Evolutionary conservation across 1,140 invertebrate species (phyloP), one percentile per base, ranked within the genome.

Genomic region (Pseudachorutes palmiensis): DNA sequence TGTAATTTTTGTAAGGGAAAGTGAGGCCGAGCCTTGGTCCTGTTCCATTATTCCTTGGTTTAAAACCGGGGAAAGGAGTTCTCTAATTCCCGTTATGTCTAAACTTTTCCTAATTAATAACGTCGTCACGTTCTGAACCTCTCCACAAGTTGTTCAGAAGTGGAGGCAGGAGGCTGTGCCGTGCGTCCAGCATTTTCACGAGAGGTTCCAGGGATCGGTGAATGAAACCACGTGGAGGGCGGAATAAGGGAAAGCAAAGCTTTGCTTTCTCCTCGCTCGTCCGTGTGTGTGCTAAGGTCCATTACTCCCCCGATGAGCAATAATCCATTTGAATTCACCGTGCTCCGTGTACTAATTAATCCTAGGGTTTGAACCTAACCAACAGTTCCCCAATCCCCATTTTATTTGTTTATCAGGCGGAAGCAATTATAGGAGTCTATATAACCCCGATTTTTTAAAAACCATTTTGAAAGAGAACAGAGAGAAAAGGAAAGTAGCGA

Each of bases 71-170:
- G 24, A 55, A 24, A 26, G 51, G 12, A 55, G 24, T 55, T 14
- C 24, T 55, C 51, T 55, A 55, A 55, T 55, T 14, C 51, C 51
- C 51, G 9, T 55, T 55, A 55, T 24, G 51, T 55, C 14, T 22
- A 55, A 55, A 55, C 51, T 16, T 55, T 12, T 5, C 12, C 51
- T 26, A 55, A 55, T 55, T 55, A 55, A 55, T 55, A 55, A 55
- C 51, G 51, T 55, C 24, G 9, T 55, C 51, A 55, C 51, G 51
- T 55, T 55, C 51, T 55, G 12, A 19, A 26, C 12, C 51, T 55
- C 51, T 55, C 51, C 24, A 55, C 51, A 55, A 55, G 12, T 55
- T 55, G 51, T 26, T 55, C 51, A 45, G 19, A 45, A 9, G 36
- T 45, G 9, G 36, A 12, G n/a, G n/a, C n/a, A n/a, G n/a, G n/a